These are phyloP conservation scores for Chaitophorus viminalis DNA, from an alignment of 2,888 invertebrate species.

Conservation along the genomic window DNA sequence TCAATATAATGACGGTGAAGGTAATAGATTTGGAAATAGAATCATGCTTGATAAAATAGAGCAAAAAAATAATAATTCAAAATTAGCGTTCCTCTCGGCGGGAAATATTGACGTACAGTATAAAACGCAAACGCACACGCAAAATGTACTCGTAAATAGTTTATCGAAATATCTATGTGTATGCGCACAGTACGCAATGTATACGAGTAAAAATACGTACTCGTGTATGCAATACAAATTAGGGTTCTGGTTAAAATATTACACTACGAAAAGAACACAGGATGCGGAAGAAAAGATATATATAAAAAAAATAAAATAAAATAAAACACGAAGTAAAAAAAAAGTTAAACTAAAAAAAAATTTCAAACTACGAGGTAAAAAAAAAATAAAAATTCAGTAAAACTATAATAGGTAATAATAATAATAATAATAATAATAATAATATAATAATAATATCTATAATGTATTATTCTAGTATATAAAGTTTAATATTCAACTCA, in stretches of 20 bases:
- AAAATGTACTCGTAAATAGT: not conserved
- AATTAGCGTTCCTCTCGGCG: not conserved
- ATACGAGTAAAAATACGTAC: not conserved
- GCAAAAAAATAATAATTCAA: not conserved
- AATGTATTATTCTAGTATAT: not conserved
- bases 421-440: slow-evolving; percentile 12
- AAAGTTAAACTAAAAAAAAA: not conserved
- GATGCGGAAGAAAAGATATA: slow-evolving; percentile 39
- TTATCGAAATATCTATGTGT: not conserved
- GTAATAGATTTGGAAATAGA: not conserved
- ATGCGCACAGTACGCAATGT: not conserved
- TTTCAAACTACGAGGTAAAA: slow-evolving; percentile 53
- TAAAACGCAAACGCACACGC: not conserved
- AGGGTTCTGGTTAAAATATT: not conserved
- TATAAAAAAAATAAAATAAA: too few relatives aligned
- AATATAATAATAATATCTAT: slow-evolving; percentile 25
- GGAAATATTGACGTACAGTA: not conserved
- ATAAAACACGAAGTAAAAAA: slow-evolving; percentile 44
- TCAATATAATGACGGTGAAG: not conserved
- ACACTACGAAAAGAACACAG: slow-evolving; percentile 47
- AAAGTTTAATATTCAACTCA: slow-evolving; percentile 66
- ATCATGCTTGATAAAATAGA: slow-evolving; percentile 31
- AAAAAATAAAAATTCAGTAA: slow-evolving; percentile 12
- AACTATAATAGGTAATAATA: not conserved
- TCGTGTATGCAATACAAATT: not conserved